Base-by-base conservation (phyloP, 2,888 invertebrate species). In the Plusia festucae region DNA sequence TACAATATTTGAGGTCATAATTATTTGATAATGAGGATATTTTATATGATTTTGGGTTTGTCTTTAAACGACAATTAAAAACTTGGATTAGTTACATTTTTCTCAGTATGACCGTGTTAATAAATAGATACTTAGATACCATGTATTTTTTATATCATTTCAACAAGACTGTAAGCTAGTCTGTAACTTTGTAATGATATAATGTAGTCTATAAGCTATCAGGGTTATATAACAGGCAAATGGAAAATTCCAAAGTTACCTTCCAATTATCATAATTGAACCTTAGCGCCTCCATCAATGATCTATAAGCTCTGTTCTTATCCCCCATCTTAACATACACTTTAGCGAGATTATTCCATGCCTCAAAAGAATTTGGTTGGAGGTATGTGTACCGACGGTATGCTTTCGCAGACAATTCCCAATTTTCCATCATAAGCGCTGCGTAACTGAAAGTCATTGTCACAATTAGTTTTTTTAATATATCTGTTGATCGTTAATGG, bases 291-390 rank as follows among this genome's bases (percentile, higher is more conserved):
- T 99, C 99, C 83, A 97, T 96, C 0, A 99, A 93, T 4, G 98
- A 97, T 60, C 97, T 96, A 93, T 98, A 97, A 0, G 99, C 99
- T 64, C 98, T 96, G 65, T 96, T 95, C 92, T 98, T 99, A 86
- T 99, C 97, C 0, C 98, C 97, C 60, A 98, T 95, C 84, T 98
- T 97, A 9, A 99, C 97, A 82, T 99, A 98, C 3, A 98, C 98
- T 86, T 99, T 98, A 15, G 99, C 98, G 66, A 99, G 94, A 90
- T 99, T 99, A 91, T 99, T 99, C 99, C 99, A 99, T 0, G 99
- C 99, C 92, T 99, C 99, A 89, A 98, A 99, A 61, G 98, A 97
- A 91, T 97, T 94, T 0, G 97, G 97, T 82, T 99, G 99, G n/a
- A 99, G 93, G 76, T 96, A 96, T 16, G 98, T 98, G 87, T 98